A percentile compares a stretch with the other conserved stretches of the same genome.
These are phyloP conservation scores for Sula dactylatra DNA, from an alignment of 2,113 vertebrate genomes.

Conservation along the genomic window DNA sequence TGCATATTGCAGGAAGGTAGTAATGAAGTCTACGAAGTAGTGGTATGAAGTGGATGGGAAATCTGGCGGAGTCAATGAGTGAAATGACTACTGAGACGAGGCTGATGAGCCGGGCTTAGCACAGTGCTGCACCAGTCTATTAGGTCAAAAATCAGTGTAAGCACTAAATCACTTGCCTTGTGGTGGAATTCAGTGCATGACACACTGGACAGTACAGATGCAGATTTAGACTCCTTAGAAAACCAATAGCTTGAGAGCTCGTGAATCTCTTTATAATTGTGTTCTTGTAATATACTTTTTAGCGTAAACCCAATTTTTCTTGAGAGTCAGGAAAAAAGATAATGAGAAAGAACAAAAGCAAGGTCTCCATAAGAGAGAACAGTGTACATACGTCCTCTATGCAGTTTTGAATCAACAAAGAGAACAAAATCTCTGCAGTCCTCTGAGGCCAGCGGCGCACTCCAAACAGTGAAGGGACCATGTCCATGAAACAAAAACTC, in stretches of 20 bases:
- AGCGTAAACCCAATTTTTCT: neutral
- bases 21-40: neutral
- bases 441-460: neutral
- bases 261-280: neutral
- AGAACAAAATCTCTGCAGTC: neutral
- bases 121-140: neutral
- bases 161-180: neutral
- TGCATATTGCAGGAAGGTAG: neutral
- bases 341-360: neutral
- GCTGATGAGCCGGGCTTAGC: neutral
- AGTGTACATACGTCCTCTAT: neutral
- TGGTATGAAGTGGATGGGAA: neutral
- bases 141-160: neutral
- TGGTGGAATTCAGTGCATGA: neutral
- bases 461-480: neutral
- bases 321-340: neutral
- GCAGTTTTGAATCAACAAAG: neutral
- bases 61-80: neutral
- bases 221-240: neutral
- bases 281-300: neutral
- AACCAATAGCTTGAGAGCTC: neutral
- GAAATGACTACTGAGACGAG: neutral
- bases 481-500: neutral
- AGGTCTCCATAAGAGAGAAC: neutral
- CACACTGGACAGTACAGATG: neutral